Evolutionary conservation across 2,888 invertebrate species (phyloP), one percentile per base, ranked within the genome.

Genomic region (Pilophorus perplexus): DNA sequence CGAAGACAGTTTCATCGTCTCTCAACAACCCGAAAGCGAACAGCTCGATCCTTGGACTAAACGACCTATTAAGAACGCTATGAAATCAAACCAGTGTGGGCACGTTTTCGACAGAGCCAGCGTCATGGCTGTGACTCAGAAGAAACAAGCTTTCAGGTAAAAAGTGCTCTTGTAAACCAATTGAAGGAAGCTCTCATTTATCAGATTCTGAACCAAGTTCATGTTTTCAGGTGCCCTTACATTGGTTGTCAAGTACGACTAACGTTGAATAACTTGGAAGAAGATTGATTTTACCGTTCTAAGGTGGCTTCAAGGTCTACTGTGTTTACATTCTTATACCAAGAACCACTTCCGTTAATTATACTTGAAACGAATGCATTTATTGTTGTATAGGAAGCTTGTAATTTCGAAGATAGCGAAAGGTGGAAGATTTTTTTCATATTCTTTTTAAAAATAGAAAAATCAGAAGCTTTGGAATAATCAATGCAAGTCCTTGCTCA

Each of bases 161-260:
- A 50, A 57, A n/a, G 12, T n/a, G 14, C 14, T 4, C 37, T 2
- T 48, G 8, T 28, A 27, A 6, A 27, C 27, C 28, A 54, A 27
- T 5, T 54, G 4, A 33, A 38, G 8, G 16, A 55, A 10, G 3
- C 22, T 12, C 14, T 23, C 16, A 8, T 18, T 6, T 4, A 5
- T 50, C 16, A 57, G 20, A 3, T 27, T 23, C 14, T 16, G n/a
- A 18, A 44, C n/a, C 1, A 8, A 44, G 20, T 28, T 28, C 18
- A 25, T 37, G 10, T 62, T 67, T 67, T 67, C 54, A 67, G 67
- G 33, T 67, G 67, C 25, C 67, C 67, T 16, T 67, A 62, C 18
- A 42, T 67, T 18, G 67, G 67, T 14, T 67, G 67, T 25, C 50
- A 52, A 25, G 25, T 28, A 20, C 25, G 48, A 2, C 27, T 66